phyloP scores from a whole-genome alignment of 37 sponge, comb jelly and placozoan genomes.

The Crambe crambe region DNA sequence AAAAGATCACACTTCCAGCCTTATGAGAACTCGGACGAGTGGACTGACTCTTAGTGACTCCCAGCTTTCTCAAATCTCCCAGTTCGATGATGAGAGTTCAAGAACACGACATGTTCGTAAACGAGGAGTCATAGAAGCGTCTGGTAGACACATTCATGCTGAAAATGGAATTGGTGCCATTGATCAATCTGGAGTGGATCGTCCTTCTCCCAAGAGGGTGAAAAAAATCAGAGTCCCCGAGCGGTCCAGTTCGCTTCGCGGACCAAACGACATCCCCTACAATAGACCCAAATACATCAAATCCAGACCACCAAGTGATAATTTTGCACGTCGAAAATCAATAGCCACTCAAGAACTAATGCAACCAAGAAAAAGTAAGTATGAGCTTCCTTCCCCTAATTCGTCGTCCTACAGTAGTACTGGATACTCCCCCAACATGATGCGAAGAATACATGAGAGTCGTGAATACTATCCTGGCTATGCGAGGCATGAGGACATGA shows the following conservation, averaged over 20 bases:
- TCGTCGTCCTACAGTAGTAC: conserved; percentile 1
- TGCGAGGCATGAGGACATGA: conserved; percentile 1
- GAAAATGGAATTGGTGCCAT: background rate
- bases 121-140: background rate
- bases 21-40: background rate
- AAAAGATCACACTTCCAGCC: background rate
- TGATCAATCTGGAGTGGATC: background rate
- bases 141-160: background rate
- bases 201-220: conserved; percentile 22
- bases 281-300: background rate
- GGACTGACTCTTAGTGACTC: conserved; percentile 50
- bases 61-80: conserved; percentile 46
- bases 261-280: conserved; percentile 29
- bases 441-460: background rate
- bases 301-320: background rate
- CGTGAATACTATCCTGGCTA: conserved; percentile 3
- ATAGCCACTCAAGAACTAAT: conserved; percentile 24
- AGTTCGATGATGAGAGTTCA: background rate
- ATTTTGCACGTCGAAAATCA: conserved; percentile 22
- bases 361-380: background rate
- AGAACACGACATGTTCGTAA: background rate
- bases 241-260: conserved; percentile 44
- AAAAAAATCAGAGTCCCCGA: conserved; percentile 29
- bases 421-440: conserved; percentile 14
- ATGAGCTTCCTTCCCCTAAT: conserved; percentile 6